Conservation (phyloP, 1,140 invertebrate genomes). For the Tetranychus cinnabarinus region DNA sequence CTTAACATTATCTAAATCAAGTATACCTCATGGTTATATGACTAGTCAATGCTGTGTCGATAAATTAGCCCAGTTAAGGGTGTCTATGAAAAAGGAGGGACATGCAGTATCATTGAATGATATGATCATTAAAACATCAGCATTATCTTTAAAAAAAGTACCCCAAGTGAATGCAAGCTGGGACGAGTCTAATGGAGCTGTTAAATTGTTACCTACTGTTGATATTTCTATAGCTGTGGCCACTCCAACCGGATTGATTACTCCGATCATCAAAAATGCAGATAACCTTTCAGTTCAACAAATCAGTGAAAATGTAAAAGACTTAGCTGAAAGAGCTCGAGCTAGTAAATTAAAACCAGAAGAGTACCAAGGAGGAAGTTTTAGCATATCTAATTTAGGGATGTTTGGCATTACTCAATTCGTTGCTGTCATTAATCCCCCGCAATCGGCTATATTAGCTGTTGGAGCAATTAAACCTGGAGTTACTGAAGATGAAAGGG, state of each 20-base stretch:
- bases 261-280: slow-evolving; percentile 37
- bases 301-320: slow-evolving; percentile 21
- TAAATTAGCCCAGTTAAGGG: slow-evolving; percentile 22
- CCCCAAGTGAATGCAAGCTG: slow-evolving; percentile 36
- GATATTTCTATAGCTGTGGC: slow-evolving; percentile 38
- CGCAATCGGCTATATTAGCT: slow-evolving; percentile 58
- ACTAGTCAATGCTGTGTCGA: slow-evolving; percentile 29
- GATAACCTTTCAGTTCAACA: slow-evolving; percentile 25
- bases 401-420: slow-evolving; percentile 44
- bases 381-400: slow-evolving; percentile 28
- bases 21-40: slow-evolving; percentile 38
- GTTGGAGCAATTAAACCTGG: slow-evolving; percentile 41
- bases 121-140: slow-evolving; percentile 36
- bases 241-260: slow-evolving; percentile 37
- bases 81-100: slow-evolving; percentile 11
- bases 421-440: slow-evolving; percentile 70
- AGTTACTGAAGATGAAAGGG: slow-evolving; percentile 35
- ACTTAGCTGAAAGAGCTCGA: slow-evolving; percentile 30
- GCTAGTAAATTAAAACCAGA: slow-evolving; percentile 35
- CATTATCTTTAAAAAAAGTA: slow-evolving; percentile 28
- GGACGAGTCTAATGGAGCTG: slow-evolving; percentile 19
- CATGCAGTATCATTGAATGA: slow-evolving; percentile 37
- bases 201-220: slow-evolving; percentile 18
- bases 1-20: slow-evolving; percentile 33
- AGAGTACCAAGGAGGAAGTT: slow-evolving; percentile 34